phyloP scores from a whole-genome alignment of 2,113 vertebrate species.

The Leptodactylus fuscus region DNA sequence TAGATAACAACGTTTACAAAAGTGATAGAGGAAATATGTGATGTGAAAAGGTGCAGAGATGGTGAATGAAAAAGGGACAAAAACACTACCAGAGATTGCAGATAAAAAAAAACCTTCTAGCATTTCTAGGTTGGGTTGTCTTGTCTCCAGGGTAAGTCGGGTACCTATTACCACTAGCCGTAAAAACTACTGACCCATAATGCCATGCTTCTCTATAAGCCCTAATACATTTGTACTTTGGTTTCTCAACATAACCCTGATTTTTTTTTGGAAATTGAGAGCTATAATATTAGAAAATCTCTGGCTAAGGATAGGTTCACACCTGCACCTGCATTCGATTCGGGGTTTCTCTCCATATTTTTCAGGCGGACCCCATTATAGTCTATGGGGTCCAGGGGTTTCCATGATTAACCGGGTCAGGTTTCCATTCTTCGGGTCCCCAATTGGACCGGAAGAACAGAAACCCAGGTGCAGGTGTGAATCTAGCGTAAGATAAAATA shows the following conservation, averaged over 20 bases:
- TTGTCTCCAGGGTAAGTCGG: background rate
- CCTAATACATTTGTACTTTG: background rate
- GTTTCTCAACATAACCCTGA: background rate
- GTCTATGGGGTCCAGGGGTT: no score
- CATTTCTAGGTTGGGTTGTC: background rate
- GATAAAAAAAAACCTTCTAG: background rate
- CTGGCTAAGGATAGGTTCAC: no score
- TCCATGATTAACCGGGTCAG: no score
- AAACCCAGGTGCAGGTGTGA: no score
- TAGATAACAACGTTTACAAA: conserved; percentile 32
- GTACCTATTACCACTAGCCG: background rate
- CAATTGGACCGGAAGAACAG: no score
- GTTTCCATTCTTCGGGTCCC: no score
- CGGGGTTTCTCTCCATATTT: no score
- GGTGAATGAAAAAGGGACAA: background rate
- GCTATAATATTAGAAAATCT: no score
- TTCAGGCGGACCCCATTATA: no score
- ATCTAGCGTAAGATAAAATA: no score
- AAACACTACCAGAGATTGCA: background rate
- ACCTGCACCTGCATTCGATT: no score
- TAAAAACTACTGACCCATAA: background rate
- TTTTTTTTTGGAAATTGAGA: no score
- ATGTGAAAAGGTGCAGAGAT: conserved; percentile 24
- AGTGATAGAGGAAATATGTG: conserved; percentile 39
- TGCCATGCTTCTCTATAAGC: background rate